Base-by-base conservation (phyloP, 2,113 vertebrate species). In the Aythya baeri region DNA sequence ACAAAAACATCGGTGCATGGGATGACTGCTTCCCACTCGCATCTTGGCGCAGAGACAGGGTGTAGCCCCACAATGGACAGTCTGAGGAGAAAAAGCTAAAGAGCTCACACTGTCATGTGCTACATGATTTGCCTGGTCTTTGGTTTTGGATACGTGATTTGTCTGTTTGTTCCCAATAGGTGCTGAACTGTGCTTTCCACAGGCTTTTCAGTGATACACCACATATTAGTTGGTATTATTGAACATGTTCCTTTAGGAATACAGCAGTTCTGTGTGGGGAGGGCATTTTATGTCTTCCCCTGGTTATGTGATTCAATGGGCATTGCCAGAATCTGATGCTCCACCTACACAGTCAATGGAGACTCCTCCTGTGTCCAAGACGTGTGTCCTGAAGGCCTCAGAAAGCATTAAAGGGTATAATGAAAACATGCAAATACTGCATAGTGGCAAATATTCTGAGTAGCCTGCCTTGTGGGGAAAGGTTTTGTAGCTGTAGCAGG, bases 21-120 rank as follows among this genome's bases (percentile, higher is more conserved):
- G 58, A 50, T 1, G 4, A 11, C n/a, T 68, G 61, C 22, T 76
- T 52, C 54, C 58, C 13, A 63, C 29, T 7, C 0, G 0, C 8
- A 16, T 6, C 49, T 15, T 16, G 21, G 55, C 76, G 82, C 29
- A 57, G 36, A 63, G 15, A 6, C 29, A 63, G 34, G 55, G 2
- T 78, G 27, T 17, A 55, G 63, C 22, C 46, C 55, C 17, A 1
- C 11, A 46, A 29, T 11, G 43, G 73, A 46, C 61, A 43, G 49
- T 25, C 8, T 79, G 29, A 66, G 61, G 38, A 65, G 38, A 36
- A 66, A 22, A 6, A 1, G 17, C 1, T 66, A 43, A 73, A 36
- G 32, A 78, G 38, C 38, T 75, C 52, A 83, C 0, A 1, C 31
- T 67, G 52, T 1, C 3, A 41, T 14, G 23, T 17, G 23, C 62